phyloP scores from a whole-genome alignment of 2,888 invertebrate species.

The Drosophila borealis region DNA sequence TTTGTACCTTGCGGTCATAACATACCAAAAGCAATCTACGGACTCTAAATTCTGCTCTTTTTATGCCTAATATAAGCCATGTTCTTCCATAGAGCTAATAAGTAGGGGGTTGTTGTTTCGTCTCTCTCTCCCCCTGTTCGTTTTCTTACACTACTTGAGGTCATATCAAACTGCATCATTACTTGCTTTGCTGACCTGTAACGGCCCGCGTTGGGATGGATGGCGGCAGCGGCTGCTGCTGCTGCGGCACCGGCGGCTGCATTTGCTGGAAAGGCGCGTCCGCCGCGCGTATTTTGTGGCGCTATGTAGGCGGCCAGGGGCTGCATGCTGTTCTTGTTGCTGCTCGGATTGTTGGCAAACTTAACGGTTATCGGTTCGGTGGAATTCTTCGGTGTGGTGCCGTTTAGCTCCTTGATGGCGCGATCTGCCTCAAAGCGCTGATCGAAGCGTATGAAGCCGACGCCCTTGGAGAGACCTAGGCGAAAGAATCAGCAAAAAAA shows the following conservation, averaged over 20 bases:
- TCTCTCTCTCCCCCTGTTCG: too few relatives aligned
- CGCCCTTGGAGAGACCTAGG: constrained; percentile 95
- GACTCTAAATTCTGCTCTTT: too few relatives aligned
- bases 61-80: too few relatives aligned
- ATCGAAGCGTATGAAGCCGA: constrained; percentile 97
- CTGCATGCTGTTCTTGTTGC: constrained; percentile 92
- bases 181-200: constrained; percentile 78
- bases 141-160: neutral
- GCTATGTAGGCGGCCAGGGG: constrained; percentile 93
- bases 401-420: constrained; percentile 96
- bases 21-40: too few relatives aligned
- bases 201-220: constrained; percentile 84
- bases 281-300: constrained; percentile 89
- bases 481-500: neutral
- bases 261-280: constrained; percentile 92
- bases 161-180: neutral
- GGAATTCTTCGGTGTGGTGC: constrained; percentile 94
- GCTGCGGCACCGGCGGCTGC: constrained; percentile 83
- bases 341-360: constrained; percentile 97
- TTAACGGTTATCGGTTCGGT: constrained; percentile 97
- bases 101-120: neutral
- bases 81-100: too few relatives aligned
- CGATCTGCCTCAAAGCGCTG: constrained; percentile 96
- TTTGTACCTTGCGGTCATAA: too few relatives aligned
- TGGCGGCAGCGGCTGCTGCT: constrained; percentile 84